Percentiles rank a stretch among this genome's conserved stretches.
These are phyloP conservation scores for Thalassarche chlororhynchos DNA, from an alignment of 2,113 vertebrate genomes.

Conservation along the genomic window DNA sequence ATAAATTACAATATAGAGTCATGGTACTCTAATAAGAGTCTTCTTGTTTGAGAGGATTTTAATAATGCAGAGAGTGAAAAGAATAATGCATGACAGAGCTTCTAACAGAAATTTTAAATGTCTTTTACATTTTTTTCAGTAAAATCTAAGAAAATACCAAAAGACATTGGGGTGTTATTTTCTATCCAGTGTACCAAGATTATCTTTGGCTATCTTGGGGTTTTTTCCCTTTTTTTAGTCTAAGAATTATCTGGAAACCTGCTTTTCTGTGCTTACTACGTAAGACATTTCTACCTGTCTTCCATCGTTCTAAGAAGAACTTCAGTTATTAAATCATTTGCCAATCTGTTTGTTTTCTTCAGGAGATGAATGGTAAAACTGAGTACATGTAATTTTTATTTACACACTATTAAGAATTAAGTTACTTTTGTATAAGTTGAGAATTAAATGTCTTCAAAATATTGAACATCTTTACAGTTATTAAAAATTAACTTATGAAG, in stretches of 20 bases:
- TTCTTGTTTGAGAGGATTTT: background rate
- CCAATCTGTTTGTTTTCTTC: background rate
- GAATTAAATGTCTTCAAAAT: background rate
- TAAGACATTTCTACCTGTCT: background rate
- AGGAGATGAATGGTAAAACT: background rate
- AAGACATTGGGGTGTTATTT: background rate
- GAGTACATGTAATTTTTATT: background rate
- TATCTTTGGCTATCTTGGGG: background rate
- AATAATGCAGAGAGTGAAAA: background rate
- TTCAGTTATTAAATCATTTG: background rate
- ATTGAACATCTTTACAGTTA: background rate
- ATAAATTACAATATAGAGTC: background rate
- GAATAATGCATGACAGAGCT: background rate
- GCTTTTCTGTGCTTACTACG: background rate
- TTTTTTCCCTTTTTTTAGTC: background rate
- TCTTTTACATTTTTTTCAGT: background rate
- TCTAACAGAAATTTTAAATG: background rate
- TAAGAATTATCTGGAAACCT: background rate
- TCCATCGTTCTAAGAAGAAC: background rate
- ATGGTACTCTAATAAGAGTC: background rate
- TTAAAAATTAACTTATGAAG: background rate
- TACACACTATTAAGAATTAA: background rate
- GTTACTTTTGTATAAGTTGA: background rate
- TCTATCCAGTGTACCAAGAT: background rate
- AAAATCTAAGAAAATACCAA: background rate